These are phyloP conservation scores for Microcebus lehilahytsara DNA, from an alignment of 2,113 vertebrate genomes.

Conservation along the genomic window DNA sequence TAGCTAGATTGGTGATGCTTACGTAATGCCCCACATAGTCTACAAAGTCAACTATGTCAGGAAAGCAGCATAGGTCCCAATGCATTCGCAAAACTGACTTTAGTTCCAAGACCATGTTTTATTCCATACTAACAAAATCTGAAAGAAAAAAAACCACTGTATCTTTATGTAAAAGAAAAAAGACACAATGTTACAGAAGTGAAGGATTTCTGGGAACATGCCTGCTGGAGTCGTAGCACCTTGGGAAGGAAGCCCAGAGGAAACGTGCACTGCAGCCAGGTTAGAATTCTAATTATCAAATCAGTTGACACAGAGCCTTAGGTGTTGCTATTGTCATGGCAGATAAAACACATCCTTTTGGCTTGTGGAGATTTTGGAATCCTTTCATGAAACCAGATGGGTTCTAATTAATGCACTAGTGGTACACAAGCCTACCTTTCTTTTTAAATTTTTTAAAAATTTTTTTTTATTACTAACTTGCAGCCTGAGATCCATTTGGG, in stretches of 20 bases:
- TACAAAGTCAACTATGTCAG: rapidly evolving
- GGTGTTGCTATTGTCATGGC: constrained; percentile 37
- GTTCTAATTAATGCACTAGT: constrained; percentile 68
- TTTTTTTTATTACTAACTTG: constrained; percentile 54
- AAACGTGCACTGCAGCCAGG: not conserved
- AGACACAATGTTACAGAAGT: not conserved
- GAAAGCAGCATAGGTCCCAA: not conserved
- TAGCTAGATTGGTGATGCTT: not conserved
- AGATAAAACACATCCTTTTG: constrained; percentile 63
- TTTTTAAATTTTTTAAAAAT: not conserved
- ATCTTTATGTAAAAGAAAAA: not conserved
- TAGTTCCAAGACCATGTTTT: not conserved
- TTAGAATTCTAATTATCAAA: constrained; percentile 22
- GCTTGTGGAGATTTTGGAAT: constrained; percentile 29
- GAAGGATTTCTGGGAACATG: not conserved
- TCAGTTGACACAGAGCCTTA: not conserved
- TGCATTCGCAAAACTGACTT: not conserved
- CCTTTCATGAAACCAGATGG: constrained; percentile 70
- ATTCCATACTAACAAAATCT: not conserved
- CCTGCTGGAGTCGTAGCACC: rapidly evolving
- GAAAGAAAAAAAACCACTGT: not conserved
- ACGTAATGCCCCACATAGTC: rapidly evolving
- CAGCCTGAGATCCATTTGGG: constrained; percentile 20
- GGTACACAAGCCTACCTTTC: constrained; percentile 48
- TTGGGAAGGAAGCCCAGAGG: not conserved